These are phyloP conservation scores for Synergus itoensis DNA, from an alignment of 2,888 invertebrate species.

Conservation along the genomic window DNA sequence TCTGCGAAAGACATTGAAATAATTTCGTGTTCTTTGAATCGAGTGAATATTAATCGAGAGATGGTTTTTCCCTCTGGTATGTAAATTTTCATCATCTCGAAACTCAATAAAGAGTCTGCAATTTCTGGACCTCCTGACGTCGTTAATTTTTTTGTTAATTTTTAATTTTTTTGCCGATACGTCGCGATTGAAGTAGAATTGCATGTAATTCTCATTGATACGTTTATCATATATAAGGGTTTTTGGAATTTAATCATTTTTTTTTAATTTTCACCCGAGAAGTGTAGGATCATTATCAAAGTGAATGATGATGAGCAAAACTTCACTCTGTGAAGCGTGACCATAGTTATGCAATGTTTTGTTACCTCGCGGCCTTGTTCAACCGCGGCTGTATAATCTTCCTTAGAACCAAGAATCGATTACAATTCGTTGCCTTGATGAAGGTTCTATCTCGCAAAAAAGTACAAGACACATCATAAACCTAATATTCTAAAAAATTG, in stretches of 20 bases:
- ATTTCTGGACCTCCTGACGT: neutral
- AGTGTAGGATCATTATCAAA: constrained; percentile 34
- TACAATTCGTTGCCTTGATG: constrained; percentile 50
- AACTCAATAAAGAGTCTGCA: neutral
- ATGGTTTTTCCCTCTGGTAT: neutral
- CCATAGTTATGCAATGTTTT: constrained; percentile 76
- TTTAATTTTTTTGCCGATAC: too few relatives aligned
- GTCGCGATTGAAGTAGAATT: neutral
- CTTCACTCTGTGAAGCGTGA: constrained; percentile 71
- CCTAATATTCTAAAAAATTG: too few relatives aligned
- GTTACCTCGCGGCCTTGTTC: constrained; percentile 72
- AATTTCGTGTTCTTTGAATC: neutral
- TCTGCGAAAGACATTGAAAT: neutral
- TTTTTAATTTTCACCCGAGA: neutral
- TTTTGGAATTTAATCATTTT: neutral
- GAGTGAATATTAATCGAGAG: neutral
- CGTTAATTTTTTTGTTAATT: neutral
- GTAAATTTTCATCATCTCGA: neutral
- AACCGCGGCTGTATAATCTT: constrained; percentile 69
- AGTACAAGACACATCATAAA: neutral
- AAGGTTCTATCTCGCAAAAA: constrained; percentile 17
- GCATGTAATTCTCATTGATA: too few relatives aligned
- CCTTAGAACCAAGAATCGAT: constrained; percentile 68
- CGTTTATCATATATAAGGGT: neutral
- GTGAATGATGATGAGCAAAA: constrained; percentile 54